These are phyloP conservation scores for Platorchestia sp. DNA, from an alignment of 1,140 invertebrate species.

Conservation along the genomic window DNA sequence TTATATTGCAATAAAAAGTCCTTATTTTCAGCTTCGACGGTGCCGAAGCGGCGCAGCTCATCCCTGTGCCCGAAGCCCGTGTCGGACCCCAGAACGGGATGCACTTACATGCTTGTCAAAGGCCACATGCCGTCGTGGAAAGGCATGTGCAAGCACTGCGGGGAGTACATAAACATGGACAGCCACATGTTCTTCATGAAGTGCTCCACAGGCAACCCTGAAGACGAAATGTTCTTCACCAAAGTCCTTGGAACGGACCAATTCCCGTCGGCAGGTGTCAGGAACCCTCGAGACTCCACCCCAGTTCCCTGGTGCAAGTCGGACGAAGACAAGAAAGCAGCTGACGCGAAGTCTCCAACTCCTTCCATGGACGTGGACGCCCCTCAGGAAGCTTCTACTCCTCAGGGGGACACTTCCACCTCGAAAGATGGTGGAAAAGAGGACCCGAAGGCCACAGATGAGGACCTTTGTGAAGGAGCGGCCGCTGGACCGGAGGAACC, in stretches of 20 bases:
- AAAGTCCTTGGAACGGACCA: neutral
- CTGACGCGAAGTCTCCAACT: neutral
- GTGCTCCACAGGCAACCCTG: neutral
- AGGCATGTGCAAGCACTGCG: slow-evolving; percentile 12
- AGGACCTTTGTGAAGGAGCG: neutral
- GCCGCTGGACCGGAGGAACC: neutral
- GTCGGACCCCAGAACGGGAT: neutral
- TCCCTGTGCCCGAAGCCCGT: neutral
- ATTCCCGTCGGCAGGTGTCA: neutral
- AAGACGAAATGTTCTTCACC: slow-evolving; percentile 2
- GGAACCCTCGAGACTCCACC: neutral
- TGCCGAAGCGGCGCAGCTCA: neutral
- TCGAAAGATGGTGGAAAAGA: neutral
- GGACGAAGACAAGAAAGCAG: neutral
- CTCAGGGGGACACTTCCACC: neutral
- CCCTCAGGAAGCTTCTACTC: neutral
- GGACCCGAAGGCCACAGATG: neutral
- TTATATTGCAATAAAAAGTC: no score
- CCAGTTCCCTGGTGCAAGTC: neutral
- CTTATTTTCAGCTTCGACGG: neutral
- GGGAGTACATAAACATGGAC: slow-evolving; percentile 2
- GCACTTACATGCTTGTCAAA: neutral
- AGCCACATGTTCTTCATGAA: slow-evolving; percentile 34
- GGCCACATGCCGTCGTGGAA: neutral
- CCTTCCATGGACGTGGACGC: neutral